These are phyloP conservation scores for Brachionus plicatilis DNA, from an alignment of 1,140 invertebrate species.

Conservation along the genomic window DNA sequence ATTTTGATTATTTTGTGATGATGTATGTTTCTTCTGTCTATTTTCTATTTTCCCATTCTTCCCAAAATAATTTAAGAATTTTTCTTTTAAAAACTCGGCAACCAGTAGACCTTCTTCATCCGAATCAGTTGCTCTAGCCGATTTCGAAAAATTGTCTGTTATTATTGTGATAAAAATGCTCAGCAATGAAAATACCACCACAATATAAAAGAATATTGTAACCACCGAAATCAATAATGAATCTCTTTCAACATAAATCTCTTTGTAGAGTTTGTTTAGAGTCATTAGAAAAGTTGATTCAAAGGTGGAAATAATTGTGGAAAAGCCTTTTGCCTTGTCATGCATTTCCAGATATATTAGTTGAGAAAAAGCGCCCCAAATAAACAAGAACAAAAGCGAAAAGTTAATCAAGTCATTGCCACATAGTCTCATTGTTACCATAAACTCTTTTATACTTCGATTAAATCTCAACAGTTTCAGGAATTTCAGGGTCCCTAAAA, in stretches of 20 bases:
- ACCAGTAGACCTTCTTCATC: background rate
- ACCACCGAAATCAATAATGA: background rate
- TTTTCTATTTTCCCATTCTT: background rate
- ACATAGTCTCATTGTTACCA: background rate
- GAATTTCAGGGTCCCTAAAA: background rate
- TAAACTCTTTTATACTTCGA: background rate
- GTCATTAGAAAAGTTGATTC: background rate
- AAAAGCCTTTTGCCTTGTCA: background rate
- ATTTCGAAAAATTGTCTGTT: background rate
- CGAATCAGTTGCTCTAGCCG: background rate
- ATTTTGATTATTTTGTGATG: background rate
- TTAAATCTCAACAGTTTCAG: slow-evolving; percentile 4
- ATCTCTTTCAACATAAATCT: background rate
- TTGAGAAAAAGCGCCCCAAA: background rate
- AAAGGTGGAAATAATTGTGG: background rate
- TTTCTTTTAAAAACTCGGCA: background rate
- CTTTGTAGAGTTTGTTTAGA: background rate
- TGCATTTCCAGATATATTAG: background rate
- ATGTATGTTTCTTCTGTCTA: background rate
- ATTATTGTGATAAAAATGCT: slow-evolving; percentile 22
- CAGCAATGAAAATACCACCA: background rate
- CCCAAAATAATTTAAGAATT: background rate
- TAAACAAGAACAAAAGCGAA: background rate
- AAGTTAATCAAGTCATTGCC: background rate
- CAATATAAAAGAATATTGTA: background rate